Evolutionary conservation across 2,888 invertebrate species (phyloP), one percentile per base, ranked within the genome.

Genomic region (Graphium colonna): DNA sequence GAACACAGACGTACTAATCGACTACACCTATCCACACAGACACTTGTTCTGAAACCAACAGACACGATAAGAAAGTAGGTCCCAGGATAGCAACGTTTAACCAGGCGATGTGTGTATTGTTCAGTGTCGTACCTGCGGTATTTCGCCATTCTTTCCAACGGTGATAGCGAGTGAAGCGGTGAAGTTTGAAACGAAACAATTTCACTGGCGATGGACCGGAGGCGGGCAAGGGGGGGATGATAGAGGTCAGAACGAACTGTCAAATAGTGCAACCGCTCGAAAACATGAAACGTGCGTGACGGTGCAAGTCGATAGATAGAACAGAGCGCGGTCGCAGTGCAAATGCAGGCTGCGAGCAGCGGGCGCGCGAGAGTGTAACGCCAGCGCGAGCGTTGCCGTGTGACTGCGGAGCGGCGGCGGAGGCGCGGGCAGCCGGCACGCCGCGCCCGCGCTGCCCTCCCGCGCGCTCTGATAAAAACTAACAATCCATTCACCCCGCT

Each of bases 331-430:
- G 52, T 8, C 43, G 51, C 53, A 49, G 46, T 55, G 40, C 49
- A 5, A 18, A 40, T 31, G 44, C 12, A 33, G 3, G 42, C 39
- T 52, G 48, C 49, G 52, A 26, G 46, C 44, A 43, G 45, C 36
- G 36, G 36, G 48, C 56, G 59, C 60, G 68, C 73, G 69, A 63
- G 64, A 63, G 65, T 77, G 78, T 82, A 64, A 67, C 71, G 77
- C 83, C 77, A 79, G 83, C 79, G 79, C 84, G 87, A 85, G 77
- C 80, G 85, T 77, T 80, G 84, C 82, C 85, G 87, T 85, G 76
- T 87, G 87, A 90, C 90, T 87, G 78, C 78, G 62, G 69, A 69
- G 63, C 62, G 73, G 69, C 68, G 65, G 66, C 65, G 71, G 44
- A 48, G 44, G 45, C 45, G 54, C 58, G 60, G 62, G 63, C 69